Evolutionary conservation across 2,888 invertebrate genomes (phyloP).

Genomic region (Gibbula magus): DNA sequence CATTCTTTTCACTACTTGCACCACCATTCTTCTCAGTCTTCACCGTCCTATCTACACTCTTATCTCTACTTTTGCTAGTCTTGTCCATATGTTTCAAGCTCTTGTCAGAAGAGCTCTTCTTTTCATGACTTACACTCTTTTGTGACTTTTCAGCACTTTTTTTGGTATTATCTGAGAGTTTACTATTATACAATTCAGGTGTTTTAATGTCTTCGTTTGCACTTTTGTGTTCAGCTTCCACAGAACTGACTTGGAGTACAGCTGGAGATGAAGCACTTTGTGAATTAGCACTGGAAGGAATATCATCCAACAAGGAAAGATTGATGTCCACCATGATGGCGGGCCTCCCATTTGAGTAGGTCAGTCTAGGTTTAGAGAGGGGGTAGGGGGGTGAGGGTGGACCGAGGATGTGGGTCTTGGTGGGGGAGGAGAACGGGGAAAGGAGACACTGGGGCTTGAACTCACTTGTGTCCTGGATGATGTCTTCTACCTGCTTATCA

Average conservation of each 20-base stretch:
- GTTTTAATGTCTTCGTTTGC: not conserved
- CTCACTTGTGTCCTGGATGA: conserved; percentile 23
- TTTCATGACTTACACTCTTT: not conserved
- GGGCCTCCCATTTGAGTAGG: conserved; percentile 39
- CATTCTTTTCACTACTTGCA: not conserved
- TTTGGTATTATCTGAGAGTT: too few species aligned
- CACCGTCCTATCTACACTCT: not conserved
- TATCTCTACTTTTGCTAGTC: not conserved
- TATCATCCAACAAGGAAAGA: conserved; percentile 37
- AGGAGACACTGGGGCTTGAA: conserved; percentile 27
- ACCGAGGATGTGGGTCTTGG: not conserved
- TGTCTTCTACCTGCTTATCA: conserved; percentile 17
- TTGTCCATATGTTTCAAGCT: not conserved
- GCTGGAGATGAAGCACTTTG: conserved; percentile 24
- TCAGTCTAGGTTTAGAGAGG: not conserved
- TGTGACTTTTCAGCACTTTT: conserved; percentile 1
- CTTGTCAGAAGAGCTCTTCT: not conserved
- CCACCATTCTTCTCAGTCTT: not conserved
- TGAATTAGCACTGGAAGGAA: conserved; percentile 26
- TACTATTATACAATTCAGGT: not conserved
- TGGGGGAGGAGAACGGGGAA: conserved; percentile 30
- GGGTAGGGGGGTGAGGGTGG: not conserved
- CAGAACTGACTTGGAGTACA: not conserved
- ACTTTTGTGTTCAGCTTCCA: not conserved
- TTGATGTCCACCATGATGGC: conserved; percentile 47